Conservation (phyloP, 37 sponge, comb jelly and placozoan species). For the Geodia barretti region DNA sequence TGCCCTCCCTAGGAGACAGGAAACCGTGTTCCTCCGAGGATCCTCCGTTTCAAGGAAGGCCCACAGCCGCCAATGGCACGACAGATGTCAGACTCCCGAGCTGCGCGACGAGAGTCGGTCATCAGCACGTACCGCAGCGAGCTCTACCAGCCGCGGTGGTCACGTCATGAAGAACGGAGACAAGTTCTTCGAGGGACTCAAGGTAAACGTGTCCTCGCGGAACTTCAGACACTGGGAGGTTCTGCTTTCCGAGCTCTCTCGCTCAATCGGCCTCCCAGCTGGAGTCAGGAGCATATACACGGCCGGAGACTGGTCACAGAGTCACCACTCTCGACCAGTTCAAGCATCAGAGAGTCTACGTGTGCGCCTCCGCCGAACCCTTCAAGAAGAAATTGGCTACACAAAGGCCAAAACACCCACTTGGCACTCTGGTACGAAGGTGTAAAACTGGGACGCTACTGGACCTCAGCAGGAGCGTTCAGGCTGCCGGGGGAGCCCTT, state of each 20-base stretch:
- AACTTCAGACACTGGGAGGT: conserved; percentile 46
- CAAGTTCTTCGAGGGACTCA: conserved; percentile 62
- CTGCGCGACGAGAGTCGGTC: conserved; percentile 11
- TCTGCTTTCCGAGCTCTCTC: conserved; percentile 59
- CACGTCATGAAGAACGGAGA: conserved; percentile 76
- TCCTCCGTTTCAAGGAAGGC: neutral
- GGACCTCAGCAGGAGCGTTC: neutral
- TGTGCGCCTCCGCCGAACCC: conserved; percentile 59
- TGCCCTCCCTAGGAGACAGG: neutral
- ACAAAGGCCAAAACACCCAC: conserved; percentile 36
- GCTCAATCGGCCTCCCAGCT: conserved; percentile 53
- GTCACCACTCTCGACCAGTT: conserved; percentile 52
- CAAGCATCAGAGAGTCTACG: conserved; percentile 59
- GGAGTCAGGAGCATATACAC: conserved; percentile 71
- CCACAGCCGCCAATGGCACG: too few species aligned
- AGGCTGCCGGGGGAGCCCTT: too few species aligned
- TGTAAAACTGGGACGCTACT: neutral
- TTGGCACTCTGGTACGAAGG: conserved; percentile 36
- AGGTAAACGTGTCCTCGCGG: conserved; percentile 47
- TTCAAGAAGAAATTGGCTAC: too few species aligned
- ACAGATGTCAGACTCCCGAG: neutral
- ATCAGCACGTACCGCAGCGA: neutral
- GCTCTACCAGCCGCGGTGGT: conserved; percentile 36
- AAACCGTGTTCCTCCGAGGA: neutral
- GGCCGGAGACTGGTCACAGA: conserved; percentile 33